phyloP scores from a whole-genome alignment of 2,888 invertebrate species.

The Siphlonurus alternatus region DNA sequence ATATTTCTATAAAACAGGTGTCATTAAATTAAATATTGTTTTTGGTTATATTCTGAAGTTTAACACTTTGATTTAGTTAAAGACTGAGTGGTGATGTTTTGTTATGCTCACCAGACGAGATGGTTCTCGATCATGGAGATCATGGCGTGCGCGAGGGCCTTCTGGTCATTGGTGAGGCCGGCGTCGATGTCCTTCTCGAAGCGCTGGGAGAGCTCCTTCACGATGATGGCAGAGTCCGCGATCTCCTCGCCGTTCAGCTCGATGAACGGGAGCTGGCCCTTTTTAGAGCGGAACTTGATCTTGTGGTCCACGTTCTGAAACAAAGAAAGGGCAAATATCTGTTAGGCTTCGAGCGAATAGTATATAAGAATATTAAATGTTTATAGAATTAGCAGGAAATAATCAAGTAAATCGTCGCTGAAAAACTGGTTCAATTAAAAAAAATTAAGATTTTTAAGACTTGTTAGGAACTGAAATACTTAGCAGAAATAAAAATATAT shows the following conservation, averaged over 20 bases:
- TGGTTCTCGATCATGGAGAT: slow-evolving; percentile 92
- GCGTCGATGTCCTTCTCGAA: slow-evolving; percentile 73
- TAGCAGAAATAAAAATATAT: no score
- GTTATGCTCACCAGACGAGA: slow-evolving; percentile 61
- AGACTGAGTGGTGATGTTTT: no score
- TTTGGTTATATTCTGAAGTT: no score
- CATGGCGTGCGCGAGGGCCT: slow-evolving; percentile 77
- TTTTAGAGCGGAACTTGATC: slow-evolving; percentile 83
- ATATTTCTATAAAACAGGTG: no score
- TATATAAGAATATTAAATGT: no score
- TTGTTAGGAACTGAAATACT: no score
- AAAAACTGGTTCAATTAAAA: slow-evolving; percentile 2
- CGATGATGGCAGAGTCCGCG: slow-evolving; percentile 79
- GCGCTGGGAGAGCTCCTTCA: slow-evolving; percentile 68
- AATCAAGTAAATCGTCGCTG: no score
- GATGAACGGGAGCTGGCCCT: slow-evolving; percentile 86
- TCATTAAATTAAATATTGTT: no score
- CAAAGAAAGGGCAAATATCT: slow-evolving; percentile 18
- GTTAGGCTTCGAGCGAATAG: no score
- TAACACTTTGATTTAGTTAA: no score
- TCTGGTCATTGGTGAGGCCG: slow-evolving; percentile 66
- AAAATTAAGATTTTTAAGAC: no score
- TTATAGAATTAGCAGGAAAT: no score
- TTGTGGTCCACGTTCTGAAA: slow-evolving; percentile 89
- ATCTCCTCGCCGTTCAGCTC: slow-evolving; percentile 90